Evolutionary conservation across 2,113 vertebrate species (phyloP), one percentile per base, ranked within the genome.

Genomic region (Hemichromis elongatus): DNA sequence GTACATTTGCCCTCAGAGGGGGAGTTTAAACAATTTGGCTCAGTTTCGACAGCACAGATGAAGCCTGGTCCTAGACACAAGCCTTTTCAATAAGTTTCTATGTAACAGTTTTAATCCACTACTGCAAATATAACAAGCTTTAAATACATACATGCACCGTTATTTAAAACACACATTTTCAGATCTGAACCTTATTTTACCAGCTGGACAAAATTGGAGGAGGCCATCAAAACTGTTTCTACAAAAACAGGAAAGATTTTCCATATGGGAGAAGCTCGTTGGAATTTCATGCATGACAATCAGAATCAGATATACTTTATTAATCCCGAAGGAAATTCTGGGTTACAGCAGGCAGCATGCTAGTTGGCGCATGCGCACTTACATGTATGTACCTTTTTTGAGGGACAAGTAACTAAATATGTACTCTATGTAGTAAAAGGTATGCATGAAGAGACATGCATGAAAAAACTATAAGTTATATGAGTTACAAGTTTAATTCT

Each of bases 1-100:
- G 2, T 45, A 45, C 14, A 26, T 6, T 37, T 70, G 63, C 4
- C 5, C 5, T 45, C 66, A 0, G 3, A 26, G 66, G 37, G 5
- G n/a, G 21, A 21, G 7, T 45, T 45, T 26, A 45, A 4, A 70
- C 0, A 9, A 26, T 70, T 70, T 4, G 13, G 37, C 37, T 45
- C n/a, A 16, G 66, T 70, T 70, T 70, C 66, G n/a, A 26, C 66
- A 47, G 40, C 21, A 70, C 12, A 45, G 66, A 45, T 45, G 37
- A 70, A 0, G 66, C 66, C 66, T 45, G 40, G 37, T 13, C 13
- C 24, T 0, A 40, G n/a, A 42, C 63, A 42, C 1, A 9, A 68
- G n/a, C n/a, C 9, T 70, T 70, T 45, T 42, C 37, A 45, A 10
- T 10, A 70, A 1, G 3, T 42, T 42, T 18, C 37, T 42, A 0